Evolutionary conservation across 2,888 invertebrate genomes (phyloP).

Genomic region (Mongoloraphidia duomilia): DNA sequence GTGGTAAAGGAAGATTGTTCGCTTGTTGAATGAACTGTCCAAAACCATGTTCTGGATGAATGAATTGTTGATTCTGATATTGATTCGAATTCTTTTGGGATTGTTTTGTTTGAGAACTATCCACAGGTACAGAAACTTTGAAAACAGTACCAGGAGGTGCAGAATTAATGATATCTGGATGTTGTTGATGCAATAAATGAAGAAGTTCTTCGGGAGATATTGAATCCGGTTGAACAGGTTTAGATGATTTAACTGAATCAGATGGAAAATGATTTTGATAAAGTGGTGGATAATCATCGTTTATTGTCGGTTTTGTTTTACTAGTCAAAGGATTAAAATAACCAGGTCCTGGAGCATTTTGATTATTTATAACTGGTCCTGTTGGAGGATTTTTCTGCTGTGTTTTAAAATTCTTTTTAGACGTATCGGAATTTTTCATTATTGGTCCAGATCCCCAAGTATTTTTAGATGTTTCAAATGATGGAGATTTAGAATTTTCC

Average conservation of each 20-base stretch:
- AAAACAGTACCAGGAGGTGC: constrained; percentile 27
- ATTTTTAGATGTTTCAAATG: not conserved
- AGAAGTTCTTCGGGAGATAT: constrained; percentile 24
- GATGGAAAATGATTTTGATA: constrained; percentile 3
- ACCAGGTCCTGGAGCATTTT: constrained; percentile 20
- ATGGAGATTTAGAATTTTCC: not conserved
- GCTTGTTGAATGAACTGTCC: not conserved
- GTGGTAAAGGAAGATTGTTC: constrained; percentile 1
- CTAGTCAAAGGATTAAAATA: constrained; percentile 24
- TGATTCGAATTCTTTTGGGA: constrained; percentile 8
- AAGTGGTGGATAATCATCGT: not conserved
- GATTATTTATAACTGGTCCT: constrained; percentile 7
- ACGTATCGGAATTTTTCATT: too few relatives aligned
- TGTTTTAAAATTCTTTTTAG: not conserved
- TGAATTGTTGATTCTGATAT: constrained; percentile 5
- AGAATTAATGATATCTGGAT: constrained; percentile 28
- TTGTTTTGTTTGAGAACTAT: constrained; percentile 1
- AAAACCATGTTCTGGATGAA: constrained; percentile 11
- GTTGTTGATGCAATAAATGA: constrained; percentile 28
- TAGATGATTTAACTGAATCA: not conserved
- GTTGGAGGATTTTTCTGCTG: not conserved
- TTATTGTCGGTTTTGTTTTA: constrained; percentile 7
- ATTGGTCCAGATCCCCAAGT: too few relatives aligned
- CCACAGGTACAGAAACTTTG: constrained; percentile 24
- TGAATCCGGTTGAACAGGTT: not conserved